Evolutionary conservation across 2,113 vertebrate genomes (phyloP).

Genomic region (Stegostoma tigrinum): DNA sequence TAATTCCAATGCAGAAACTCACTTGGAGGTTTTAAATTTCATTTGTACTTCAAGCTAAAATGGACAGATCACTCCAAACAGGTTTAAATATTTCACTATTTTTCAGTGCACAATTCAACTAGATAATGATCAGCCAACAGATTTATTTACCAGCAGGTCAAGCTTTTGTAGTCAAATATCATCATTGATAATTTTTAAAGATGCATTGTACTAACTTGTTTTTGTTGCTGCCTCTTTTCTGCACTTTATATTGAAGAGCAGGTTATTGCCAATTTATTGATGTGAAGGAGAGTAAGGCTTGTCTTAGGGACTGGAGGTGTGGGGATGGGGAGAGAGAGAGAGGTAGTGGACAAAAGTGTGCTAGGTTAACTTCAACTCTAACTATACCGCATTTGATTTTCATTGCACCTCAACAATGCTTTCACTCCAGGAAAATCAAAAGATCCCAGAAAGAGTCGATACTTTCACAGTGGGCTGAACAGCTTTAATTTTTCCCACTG

Average conservation of each 20-base stretch:
- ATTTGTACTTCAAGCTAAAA: background rate
- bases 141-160: background rate
- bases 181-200: background rate
- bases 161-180: background rate
- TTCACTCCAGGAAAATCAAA: background rate
- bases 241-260: background rate
- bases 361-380: background rate
- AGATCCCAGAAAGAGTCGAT: background rate
- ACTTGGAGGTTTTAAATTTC: background rate
- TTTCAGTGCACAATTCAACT: background rate
- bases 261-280: background rate
- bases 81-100: background rate
- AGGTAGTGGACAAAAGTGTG: background rate
- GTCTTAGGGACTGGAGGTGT: background rate
- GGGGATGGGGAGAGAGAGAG: background rate
- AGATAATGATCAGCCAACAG: background rate
- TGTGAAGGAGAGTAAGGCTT: background rate
- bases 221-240: background rate
- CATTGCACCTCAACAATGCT: background rate
- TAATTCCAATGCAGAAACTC: background rate
- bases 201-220: background rate
- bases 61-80: background rate
- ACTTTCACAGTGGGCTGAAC: background rate
- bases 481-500: background rate
- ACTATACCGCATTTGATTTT: background rate